A percentile compares a stretch with the other conserved stretches of the same genome.
These are phyloP conservation scores for Diabrotica undecimpunctata DNA, from an alignment of 1,140 invertebrate species.

Conservation along the genomic window DNA sequence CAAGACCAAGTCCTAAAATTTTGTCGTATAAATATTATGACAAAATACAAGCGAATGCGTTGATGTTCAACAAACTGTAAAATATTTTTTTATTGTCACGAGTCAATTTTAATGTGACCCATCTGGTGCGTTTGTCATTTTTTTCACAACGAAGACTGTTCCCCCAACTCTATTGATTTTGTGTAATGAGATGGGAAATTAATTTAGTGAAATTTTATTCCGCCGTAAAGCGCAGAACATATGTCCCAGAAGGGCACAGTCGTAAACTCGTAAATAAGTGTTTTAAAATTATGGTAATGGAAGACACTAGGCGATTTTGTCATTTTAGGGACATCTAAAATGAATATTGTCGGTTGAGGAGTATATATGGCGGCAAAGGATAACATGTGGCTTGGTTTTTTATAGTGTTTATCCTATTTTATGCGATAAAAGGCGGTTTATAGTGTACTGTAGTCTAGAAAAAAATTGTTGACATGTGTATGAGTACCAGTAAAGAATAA, in stretches of 20 bases:
- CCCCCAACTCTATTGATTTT: conserved; percentile 8
- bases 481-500: no score
- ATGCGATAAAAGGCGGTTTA: no score
- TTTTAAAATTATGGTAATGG: neutral
- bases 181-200: conserved; percentile 13
- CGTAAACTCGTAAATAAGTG: neutral
- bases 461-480: no score
- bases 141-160: neutral
- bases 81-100: conserved; percentile 22
- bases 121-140: conserved; percentile 17
- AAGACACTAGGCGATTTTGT: neutral
- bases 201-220: neutral
- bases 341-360: no score
- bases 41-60: conserved; percentile 20
- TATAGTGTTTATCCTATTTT: no score
- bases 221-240: neutral
- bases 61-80: conserved; percentile 22
- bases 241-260: neutral
- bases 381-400: no score
- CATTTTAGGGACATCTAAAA: no score
- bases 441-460: no score
- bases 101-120: conserved; percentile 9
- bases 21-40: conserved; percentile 24
- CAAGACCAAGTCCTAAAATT: neutral
- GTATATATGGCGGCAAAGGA: no score